Evolutionary conservation across 2,797 vertebrate species (phyloP).

Genomic region (Rhabdophis nuchalis): DNA sequence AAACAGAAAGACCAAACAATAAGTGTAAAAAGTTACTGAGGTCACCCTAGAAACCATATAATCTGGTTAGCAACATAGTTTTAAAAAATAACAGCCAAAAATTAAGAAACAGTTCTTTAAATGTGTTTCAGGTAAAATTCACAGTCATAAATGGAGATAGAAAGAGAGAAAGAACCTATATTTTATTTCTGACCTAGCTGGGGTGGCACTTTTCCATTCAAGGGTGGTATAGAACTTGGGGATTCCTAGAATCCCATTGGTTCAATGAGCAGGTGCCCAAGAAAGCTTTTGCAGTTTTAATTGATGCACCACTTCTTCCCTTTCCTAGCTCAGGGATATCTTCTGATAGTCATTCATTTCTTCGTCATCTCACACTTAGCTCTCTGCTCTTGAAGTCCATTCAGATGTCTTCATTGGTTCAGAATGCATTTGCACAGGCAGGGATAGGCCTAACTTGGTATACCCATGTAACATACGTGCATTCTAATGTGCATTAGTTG

Average conservation of each 20-base stretch:
- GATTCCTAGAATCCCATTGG: background rate
- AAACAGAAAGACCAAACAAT: constrained; percentile 21
- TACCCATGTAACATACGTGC: background rate
- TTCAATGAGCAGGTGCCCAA: background rate
- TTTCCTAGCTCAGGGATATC: background rate
- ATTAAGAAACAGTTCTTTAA: constrained; percentile 26
- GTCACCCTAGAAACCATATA: constrained; percentile 31
- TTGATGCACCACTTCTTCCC: background rate
- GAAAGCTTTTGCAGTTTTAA: background rate
- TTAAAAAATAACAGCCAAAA: background rate
- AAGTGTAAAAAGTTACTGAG: constrained; percentile 45
- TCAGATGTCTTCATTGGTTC: background rate
- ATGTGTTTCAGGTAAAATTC: background rate
- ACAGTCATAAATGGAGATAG: background rate
- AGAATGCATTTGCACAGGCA: background rate
- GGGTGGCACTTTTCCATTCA: background rate
- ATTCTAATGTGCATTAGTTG: background rate
- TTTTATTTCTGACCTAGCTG: background rate
- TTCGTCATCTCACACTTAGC: background rate
- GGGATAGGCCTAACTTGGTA: background rate
- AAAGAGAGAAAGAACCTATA: background rate
- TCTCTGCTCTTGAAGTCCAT: background rate
- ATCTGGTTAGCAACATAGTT: constrained; percentile 17
- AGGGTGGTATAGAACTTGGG: background rate
- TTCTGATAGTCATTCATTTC: background rate